phyloP scores from a whole-genome alignment of 2,113 vertebrate genomes.

The Physeter macrocephalus region DNA sequence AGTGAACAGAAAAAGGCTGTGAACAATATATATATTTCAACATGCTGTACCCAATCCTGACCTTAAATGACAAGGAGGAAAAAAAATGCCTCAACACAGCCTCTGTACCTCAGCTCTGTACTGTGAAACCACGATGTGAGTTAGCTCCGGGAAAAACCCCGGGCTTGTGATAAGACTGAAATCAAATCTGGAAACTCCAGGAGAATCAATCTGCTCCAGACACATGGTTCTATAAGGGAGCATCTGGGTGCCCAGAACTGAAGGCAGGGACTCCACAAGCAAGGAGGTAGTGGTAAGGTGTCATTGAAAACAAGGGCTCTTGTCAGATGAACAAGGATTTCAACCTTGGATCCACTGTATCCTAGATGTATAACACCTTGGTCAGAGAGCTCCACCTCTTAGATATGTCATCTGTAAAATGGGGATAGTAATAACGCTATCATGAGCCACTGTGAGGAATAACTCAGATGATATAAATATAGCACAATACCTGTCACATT shows the following conservation, averaged over 20 bases:
- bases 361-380: neutral
- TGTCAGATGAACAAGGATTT: neutral
- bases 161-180: neutral
- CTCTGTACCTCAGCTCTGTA: constrained; percentile 28
- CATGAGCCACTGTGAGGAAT: neutral
- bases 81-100: constrained; percentile 30
- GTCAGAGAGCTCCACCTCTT: neutral
- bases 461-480: neutral
- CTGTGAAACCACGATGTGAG: neutral
- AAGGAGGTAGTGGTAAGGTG: neutral
- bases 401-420: neutral
- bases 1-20: constrained; percentile 69
- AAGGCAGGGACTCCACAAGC: neutral
- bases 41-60: constrained; percentile 33
- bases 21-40: constrained; percentile 74
- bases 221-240: neutral
- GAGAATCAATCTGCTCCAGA: neutral
- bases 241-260: neutral
- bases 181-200: neutral
- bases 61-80: constrained; percentile 25
- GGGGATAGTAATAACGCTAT: neutral
- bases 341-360: neutral
- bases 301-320: neutral
- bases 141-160: neutral
- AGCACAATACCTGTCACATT: neutral